Base-by-base conservation (phyloP, 2,797 vertebrate genomes). In the Lophotriccus pileatus region DNA sequence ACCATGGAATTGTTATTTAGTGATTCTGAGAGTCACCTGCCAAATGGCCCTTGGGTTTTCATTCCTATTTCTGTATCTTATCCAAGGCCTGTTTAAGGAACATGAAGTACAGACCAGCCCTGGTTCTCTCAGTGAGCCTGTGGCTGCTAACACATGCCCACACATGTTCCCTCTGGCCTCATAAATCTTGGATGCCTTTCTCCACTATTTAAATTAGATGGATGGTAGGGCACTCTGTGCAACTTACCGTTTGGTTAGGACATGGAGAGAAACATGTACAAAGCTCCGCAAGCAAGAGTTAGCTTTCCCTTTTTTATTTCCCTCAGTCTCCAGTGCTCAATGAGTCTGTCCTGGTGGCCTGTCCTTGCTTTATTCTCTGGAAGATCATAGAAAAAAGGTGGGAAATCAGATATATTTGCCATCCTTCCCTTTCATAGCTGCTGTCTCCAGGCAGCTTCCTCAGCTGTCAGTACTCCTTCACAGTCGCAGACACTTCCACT, bases 81-180 rank as follows among this genome's bases (percentile, higher is more conserved):
- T 19, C 49, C 89, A 84, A 84, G 84, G 69, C 14, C 70, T 43
- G 44, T 80, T 58, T 78, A 43, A 46, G 50, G 77, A 86, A 81
- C 16, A 2, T 1, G 7, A 70, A 43, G 85, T 36, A 39, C 39
- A 36, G 76, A 76, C 22, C 64, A 58, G 63, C 22, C 56, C 22
- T 39, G 49, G 1, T 25, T 36, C 5, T 15, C 1, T 6, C 2
- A 0, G 17, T 4, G 23, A 80, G 83, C 53, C 46, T 49, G 58
- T 66, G 80, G 46, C 82, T 87, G 82, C 67, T 0, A 1, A 3
- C 5, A 37, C 46, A 14, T 4, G 2, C 76, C 53, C 32, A 58
- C 69, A 43, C 2, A 0, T 12, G 25, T 39, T 88, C 37, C 24
- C 34, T 34, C 44, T 34, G 58, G 39, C 62, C 74, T 77, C 8